Conservation (phyloP, 2,888 invertebrate species). For the Eupeodes latifasciatus region DNA sequence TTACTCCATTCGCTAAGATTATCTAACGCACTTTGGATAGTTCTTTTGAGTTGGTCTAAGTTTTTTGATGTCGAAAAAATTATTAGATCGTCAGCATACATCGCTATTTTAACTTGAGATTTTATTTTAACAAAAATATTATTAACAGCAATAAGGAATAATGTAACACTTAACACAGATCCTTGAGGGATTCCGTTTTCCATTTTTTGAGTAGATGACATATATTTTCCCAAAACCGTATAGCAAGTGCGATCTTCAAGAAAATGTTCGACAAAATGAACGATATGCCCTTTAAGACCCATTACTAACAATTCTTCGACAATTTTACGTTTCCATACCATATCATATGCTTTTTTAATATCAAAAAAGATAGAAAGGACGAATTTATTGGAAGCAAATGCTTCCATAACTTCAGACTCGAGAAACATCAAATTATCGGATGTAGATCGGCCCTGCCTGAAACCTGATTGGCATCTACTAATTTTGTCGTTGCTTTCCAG, state of each 20-base stretch:
- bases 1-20: neutral
- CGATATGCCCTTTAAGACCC: conserved; percentile 1
- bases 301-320: conserved; percentile 2
- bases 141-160: neutral
- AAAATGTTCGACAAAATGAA: neutral
- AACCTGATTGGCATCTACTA: neutral
- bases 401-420: conserved; percentile 16
- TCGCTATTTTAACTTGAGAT: neutral
- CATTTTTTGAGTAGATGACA: conserved; percentile 7
- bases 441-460: neutral
- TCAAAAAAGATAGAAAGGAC: conserved; percentile 26
- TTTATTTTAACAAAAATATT: neutral
- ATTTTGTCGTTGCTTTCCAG: neutral
- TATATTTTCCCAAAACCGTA: neutral
- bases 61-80: conserved; percentile 7
- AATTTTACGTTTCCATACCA: conserved; percentile 22
- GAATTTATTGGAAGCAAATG: neutral
- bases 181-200: conserved; percentile 18
- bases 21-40: neutral
- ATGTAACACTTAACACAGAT: conserved; percentile 4
- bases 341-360: conserved; percentile 24
- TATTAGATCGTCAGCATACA: conserved; percentile 6
- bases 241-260: neutral
- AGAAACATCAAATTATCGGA: neutral
- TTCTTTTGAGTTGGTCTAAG: neutral